Evolutionary conservation across 2,888 invertebrate genomes (phyloP), one percentile per base, ranked within the genome.

Genomic region (Frankliniella fusca): DNA sequence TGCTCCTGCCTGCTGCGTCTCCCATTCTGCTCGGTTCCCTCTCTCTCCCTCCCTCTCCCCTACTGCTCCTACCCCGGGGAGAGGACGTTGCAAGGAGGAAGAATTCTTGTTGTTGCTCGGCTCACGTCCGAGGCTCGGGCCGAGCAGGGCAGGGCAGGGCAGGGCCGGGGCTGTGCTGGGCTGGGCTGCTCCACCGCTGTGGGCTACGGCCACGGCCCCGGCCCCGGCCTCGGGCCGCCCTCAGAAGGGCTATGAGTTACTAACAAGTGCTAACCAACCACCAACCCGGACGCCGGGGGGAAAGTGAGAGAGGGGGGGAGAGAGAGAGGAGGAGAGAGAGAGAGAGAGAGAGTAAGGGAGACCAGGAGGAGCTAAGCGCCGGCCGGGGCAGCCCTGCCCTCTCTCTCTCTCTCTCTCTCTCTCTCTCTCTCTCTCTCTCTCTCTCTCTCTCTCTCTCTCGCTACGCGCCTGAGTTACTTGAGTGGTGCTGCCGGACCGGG

Each of bases 401-500:
- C 54, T 54, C 54, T 54, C 54, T 54, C 54, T 54, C 54, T 54
- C 54, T 54, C 54, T 7, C 54, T 54, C 3, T 54, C 54, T 15
- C 54, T 54, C 54, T 54, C 54, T 7, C 54, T 15, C 54, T 54
- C 54, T 54, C 54, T 3, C 54, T 54, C 54, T 54, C 54, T 54
- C 54, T 54, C 54, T 54, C 54, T 15, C 54, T 54, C 54, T 54
- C 54, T 54, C 54, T 2, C 61, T 61, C 15, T 15, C 15, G 61
- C 61, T 61, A 61, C 61, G 61, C n/a, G 61, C 61, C 20, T 61
- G 61, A 61, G 61, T 61, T 61, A 61, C 61, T 61, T 61, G 61
- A 18, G 61, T 61, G 61, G 61, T 18, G 15, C 18, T 11, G 61
- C 61, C 7, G 54, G n/a, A n/a, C n/a, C n/a, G n/a, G n/a, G n/a